Conservation (phyloP, 2,113 vertebrate genomes). For the Corythornis cristatus region DNA sequence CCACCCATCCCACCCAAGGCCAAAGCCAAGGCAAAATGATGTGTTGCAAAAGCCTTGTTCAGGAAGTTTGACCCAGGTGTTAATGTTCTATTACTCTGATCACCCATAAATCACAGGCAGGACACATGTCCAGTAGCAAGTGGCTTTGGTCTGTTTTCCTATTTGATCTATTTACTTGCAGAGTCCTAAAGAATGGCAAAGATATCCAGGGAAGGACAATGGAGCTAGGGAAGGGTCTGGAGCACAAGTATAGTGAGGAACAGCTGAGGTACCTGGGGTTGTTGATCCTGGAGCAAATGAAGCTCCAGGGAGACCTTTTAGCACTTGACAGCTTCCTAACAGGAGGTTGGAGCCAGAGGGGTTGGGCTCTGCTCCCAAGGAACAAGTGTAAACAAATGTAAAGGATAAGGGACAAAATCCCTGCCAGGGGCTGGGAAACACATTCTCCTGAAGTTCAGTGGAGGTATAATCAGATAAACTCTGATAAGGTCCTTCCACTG, state of each 20-base stretch:
- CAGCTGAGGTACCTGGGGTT: not conserved
- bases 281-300: not conserved
- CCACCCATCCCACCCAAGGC: not conserved
- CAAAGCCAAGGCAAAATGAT: fast-evolving
- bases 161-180: not conserved
- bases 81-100: too few species aligned
- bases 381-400: too few species aligned
- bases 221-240: not conserved
- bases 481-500: fast-evolving
- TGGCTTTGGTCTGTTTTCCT: not conserved
- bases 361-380: too few species aligned
- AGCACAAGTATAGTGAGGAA: not conserved
- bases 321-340: not conserved
- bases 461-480: not conserved
- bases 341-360: too few species aligned
- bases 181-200: not conserved
- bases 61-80: too few species aligned
- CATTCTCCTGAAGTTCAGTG: not conserved
- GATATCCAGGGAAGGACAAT: not conserved
- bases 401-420: not conserved
- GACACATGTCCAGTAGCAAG: not conserved
- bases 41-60: not conserved
- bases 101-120: fast-evolving
- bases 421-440: not conserved
- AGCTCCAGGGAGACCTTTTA: not conserved